Evolutionary conservation across 2,797 vertebrate genomes (phyloP).

Genomic region (Myripristis murdjan): DNA sequence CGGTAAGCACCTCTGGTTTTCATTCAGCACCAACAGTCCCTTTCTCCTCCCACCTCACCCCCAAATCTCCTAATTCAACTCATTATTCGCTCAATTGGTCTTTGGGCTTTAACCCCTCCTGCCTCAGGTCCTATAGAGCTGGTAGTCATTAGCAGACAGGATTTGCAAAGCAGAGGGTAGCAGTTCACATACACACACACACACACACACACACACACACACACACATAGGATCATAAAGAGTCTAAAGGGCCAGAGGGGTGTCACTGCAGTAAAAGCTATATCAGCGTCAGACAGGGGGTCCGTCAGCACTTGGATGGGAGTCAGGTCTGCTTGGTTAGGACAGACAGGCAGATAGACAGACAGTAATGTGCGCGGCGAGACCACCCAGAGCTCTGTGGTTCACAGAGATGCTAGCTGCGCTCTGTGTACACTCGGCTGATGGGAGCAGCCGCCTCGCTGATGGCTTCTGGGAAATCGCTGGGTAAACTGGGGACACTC

Average conservation of each 20-base stretch:
- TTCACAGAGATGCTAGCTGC: constrained; percentile 60
- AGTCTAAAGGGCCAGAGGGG: constrained; percentile 57
- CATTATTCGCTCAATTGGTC: constrained; percentile 91
- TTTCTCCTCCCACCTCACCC: constrained; percentile 74
- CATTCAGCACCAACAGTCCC: constrained; percentile 78
- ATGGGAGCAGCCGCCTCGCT: constrained; percentile 52
- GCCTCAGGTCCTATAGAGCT: constrained; percentile 82
- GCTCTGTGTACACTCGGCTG: constrained; percentile 63
- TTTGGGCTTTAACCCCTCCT: constrained; percentile 83
- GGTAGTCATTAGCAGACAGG: constrained; percentile 86
- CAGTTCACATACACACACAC: constrained; percentile 33
- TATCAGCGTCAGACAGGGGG: constrained; percentile 61
- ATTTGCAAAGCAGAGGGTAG: constrained; percentile 60
- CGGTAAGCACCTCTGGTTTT: constrained; percentile 87
- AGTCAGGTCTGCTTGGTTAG: constrained; percentile 69
- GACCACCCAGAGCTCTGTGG: constrained; percentile 85
- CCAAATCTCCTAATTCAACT: constrained; percentile 89
- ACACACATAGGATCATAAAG: constrained; percentile 49
- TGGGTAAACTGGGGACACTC: constrained; percentile 25
- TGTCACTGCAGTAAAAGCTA: constrained; percentile 73
- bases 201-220: constrained; percentile 23
- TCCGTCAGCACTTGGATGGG: constrained; percentile 71
- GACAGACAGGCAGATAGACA: constrained; percentile 62
- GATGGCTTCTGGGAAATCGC: constrained; percentile 69
- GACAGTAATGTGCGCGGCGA: constrained; percentile 50